These are phyloP conservation scores for Sphaeridia pumilis DNA, from an alignment of 2,888 invertebrate genomes.

Conservation along the genomic window DNA sequence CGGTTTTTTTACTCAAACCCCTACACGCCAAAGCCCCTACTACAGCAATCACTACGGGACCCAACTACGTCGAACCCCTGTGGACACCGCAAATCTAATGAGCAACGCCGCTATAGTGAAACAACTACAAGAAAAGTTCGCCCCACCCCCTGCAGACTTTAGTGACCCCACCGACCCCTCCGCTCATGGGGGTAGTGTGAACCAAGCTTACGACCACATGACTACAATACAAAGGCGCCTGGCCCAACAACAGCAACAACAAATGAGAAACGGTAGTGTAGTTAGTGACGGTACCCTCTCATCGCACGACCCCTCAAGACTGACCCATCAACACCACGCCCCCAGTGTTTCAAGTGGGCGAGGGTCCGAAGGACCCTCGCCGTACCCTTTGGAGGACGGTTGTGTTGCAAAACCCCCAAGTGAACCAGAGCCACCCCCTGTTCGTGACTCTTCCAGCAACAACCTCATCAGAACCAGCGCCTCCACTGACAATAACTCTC, in stretches of 20 bases:
- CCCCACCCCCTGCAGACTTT: not conserved
- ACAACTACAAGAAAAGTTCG: constrained; percentile 10
- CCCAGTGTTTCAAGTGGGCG: not conserved
- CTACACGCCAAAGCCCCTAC: not conserved
- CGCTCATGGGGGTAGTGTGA: not conserved
- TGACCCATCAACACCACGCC: not conserved
- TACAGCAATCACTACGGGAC: not conserved
- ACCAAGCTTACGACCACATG: not conserved
- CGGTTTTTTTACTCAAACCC: not conserved
- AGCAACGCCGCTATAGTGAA: not conserved
- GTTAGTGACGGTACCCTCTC: not conserved
- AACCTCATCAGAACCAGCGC: not conserved
- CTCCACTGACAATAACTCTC: not conserved
- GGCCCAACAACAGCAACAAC: not conserved
- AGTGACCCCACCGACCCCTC: not conserved
- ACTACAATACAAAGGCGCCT: not conserved
- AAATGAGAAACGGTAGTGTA: not conserved
- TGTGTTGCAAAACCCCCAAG: not conserved
- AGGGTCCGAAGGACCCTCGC: not conserved
- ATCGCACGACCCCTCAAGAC: not conserved
- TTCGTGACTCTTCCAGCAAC: no score
- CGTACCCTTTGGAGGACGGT: not conserved
- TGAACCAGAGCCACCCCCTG: not conserved
- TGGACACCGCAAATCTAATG: not conserved
- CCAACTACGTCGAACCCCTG: not conserved